A percentile compares a stretch with the other conserved stretches of the same genome.
Conservation (phyloP, 2,888 invertebrate genomes). For the Drosophila nr. perissopoda region DNA sequence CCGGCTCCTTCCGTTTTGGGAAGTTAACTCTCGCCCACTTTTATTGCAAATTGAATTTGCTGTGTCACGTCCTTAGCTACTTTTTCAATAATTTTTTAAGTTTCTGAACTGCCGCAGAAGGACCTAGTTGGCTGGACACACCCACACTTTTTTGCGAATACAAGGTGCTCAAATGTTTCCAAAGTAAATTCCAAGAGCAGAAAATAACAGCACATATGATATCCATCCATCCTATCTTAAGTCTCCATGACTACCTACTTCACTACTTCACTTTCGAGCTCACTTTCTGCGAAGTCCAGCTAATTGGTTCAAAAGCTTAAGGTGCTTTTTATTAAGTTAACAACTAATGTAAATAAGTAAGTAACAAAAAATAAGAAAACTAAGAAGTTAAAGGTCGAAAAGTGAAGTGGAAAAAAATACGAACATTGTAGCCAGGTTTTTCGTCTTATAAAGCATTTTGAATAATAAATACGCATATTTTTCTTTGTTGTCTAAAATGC, state of each 20-base stretch:
- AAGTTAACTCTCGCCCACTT: conserved; percentile 26
- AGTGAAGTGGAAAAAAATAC: neutral
- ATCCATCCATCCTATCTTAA: neutral
- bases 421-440: neutral
- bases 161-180: conserved; percentile 30
- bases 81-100: conserved; percentile 68
- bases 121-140: conserved; percentile 8
- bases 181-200: neutral
- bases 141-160: conserved; percentile 9
- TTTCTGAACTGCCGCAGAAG: conserved; percentile 49
- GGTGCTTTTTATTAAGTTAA: neutral
- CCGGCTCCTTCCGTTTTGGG: neutral
- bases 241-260: neutral
- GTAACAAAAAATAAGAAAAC: neutral
- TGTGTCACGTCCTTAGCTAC: conserved; percentile 64
- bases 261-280: neutral
- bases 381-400: neutral
- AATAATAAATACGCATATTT: neutral
- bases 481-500: neutral
- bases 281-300: neutral
- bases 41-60: conserved; percentile 79
- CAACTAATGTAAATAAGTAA: neutral
- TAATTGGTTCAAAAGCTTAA: neutral
- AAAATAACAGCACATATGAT: neutral
- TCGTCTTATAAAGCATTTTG: neutral